Conservation (phyloP, 2,888 invertebrate species). For the Bunonema sp. region DNA sequence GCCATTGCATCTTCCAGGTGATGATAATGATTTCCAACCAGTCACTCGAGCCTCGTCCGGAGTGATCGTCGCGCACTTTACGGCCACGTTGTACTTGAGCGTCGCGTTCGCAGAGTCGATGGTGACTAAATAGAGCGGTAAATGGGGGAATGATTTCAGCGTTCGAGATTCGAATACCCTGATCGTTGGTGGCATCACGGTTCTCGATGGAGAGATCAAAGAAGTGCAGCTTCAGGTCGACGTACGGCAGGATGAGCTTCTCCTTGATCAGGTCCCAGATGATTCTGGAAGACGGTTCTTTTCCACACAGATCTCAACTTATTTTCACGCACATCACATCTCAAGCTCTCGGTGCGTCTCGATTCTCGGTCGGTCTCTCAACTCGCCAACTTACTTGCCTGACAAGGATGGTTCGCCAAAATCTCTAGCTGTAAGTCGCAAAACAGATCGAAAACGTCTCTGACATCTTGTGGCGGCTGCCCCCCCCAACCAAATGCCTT, state of each 20-base stretch:
- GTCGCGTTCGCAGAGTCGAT: slow-evolving; percentile 89
- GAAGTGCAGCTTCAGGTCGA: slow-evolving; percentile 80
- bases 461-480: no score
- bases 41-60: slow-evolving; percentile 88
- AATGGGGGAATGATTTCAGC: background rate
- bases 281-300: slow-evolving; percentile 53
- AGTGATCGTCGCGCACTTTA: slow-evolving; percentile 93
- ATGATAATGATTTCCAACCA: no score
- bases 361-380: no score
- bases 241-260: slow-evolving; percentile 82
- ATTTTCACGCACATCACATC: no score
- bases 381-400: background rate
- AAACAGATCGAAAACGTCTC: no score
- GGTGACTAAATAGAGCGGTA: slow-evolving; percentile 57
- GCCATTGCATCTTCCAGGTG: slow-evolving; percentile 1
- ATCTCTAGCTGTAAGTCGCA: no score
- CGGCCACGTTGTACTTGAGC: slow-evolving; percentile 89
- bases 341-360: no score
- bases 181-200: slow-evolving; percentile 78
- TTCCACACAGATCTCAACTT: background rate
- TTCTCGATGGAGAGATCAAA: slow-evolving; percentile 88
- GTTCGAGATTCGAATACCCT: slow-evolving; percentile 50
- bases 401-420: no score
- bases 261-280: slow-evolving; percentile 96
- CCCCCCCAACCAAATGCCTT: no score